Evolutionary conservation across 2,113 vertebrate species (phyloP), one percentile per base, ranked within the genome.

Genomic region (Pardalotus punctatus): DNA sequence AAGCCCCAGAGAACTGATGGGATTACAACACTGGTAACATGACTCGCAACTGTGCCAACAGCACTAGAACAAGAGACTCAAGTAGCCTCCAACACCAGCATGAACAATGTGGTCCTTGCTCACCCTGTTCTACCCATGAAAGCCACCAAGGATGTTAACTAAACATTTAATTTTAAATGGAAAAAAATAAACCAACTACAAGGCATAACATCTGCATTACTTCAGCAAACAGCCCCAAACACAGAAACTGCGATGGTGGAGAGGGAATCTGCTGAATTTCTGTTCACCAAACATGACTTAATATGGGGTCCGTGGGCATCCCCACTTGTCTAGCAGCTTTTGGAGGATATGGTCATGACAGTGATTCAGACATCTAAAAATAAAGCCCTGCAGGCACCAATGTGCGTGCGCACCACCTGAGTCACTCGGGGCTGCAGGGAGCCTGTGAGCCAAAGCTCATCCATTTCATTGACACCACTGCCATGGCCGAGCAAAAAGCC

Each of bases 311-410:
- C 0, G 5, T 78, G 93, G 93, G 94, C 92, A 95, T 88, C 82
- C 89, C 93, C 84, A 35, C 69, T 93, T 6, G 33, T 78, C 91
- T 86, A 36, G 50, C 11, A 6, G 79, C 87, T 94, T 80, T 45
- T 36, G 58, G 88, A 87, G 65, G 71, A 29, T 36, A 84, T 1
- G 51, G 90, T 54, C 94, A 89, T 56, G 88, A 67, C 85, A 81
- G 64, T 95, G 95, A 96, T 92, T 97, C 93, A 96, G 72, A 33
- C 84, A 60, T 20, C 93, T 89, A 95, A 96, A 95, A 97, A 96
- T 91, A 95, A 94, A 94, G 91, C 86, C 92, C 86, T 73, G 81
- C 36, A 78, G 95, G 91, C 86, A 73, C 69, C 64, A 79, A 50
- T 24, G 48, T 60, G 93, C 18, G 1, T 60, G 80, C 9, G 4